Base-by-base conservation (phyloP, 2,888 invertebrate species). In the Pocota personata region DNA sequence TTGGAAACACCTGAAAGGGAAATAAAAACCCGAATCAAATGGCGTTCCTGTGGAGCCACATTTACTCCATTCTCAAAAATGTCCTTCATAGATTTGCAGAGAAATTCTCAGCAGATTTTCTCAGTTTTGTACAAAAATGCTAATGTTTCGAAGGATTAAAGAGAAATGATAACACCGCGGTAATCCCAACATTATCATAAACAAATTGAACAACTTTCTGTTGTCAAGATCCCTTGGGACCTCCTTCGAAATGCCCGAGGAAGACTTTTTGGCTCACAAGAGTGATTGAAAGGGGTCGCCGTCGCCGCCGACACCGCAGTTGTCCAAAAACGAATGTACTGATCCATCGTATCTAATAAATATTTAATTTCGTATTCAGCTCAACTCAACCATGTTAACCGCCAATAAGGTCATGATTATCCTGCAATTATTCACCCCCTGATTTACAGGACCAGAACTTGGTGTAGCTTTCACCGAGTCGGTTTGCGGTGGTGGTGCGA, bases 191-290 rank as follows among this genome's bases (percentile, higher is more conserved):
- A 90, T 91, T 90, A 91, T 90, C 90, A 90, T 90, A 90, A 91
- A 89, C 90, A 91, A 91, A 91, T 91, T 90, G 91, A 88, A 91
- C 88, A 90, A 90, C 88, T 90, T 90, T 88, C 87, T 89, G 88
- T 89, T 88, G 88, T 90, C 90, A 32, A 64, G 5, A 52, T 40
- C 69, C 73, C 67, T 43, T 57, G 77, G 82, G 77, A 73, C n/a
- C n/a, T 24, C 19, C 16, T 37, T 35, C 12, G 1, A 57, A 43
- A 60, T 40, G 30, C 62, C 19, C 0, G 19, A 40, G 73, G 55
- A 69, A 1, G 6, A 30, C 8, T 14, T 21, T 69, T n/a, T 3
- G 4, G 37, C 60, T 46, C n/a, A 35, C 27, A 52, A 77, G 8
- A 35, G 30, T 73, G 78, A 78, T 67, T 62, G 73, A 83, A 83